phyloP scores from a whole-genome alignment of 53 echinoderm and acorn worm species.

The Temnopleurus reevesii region DNA sequence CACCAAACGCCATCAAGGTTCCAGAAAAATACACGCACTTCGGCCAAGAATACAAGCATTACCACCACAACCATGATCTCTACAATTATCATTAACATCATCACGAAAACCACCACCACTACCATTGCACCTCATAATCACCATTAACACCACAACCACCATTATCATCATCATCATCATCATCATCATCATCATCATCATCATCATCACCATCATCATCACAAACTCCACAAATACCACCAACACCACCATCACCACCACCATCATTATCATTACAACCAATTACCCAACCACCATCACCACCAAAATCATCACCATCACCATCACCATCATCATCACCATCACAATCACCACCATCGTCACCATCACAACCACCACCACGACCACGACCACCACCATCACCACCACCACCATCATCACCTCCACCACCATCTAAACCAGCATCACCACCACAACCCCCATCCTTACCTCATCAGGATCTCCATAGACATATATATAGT shows the following conservation, averaged over 20 bases:
- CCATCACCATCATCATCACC: not conserved
- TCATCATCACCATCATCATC: not conserved
- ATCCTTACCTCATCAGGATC: slow-evolving; percentile 87
- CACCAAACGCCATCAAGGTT: too few relatives aligned
- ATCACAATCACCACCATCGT: not conserved
- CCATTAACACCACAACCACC: not conserved
- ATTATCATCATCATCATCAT: not conserved
- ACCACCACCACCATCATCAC: not conserved
- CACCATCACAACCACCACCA: not conserved
- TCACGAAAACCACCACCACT: not conserved
- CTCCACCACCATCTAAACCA: not conserved
- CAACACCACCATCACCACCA: not conserved
- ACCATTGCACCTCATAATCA: not conserved
- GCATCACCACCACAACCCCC: not conserved
- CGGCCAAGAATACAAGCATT: too few relatives aligned
- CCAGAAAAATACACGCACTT: too few relatives aligned
- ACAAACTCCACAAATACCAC: too few relatives aligned
- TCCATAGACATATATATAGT: slow-evolving; percentile 98
- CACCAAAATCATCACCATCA: not conserved
- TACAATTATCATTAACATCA: not conserved
- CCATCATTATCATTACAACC: not conserved
- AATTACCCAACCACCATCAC: not conserved
- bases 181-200: not conserved
- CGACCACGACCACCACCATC: not conserved
- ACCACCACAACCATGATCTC: not conserved